Base-by-base conservation (phyloP, 2,888 invertebrate genomes). In the Drosophila nr. perissopoda region DNA sequence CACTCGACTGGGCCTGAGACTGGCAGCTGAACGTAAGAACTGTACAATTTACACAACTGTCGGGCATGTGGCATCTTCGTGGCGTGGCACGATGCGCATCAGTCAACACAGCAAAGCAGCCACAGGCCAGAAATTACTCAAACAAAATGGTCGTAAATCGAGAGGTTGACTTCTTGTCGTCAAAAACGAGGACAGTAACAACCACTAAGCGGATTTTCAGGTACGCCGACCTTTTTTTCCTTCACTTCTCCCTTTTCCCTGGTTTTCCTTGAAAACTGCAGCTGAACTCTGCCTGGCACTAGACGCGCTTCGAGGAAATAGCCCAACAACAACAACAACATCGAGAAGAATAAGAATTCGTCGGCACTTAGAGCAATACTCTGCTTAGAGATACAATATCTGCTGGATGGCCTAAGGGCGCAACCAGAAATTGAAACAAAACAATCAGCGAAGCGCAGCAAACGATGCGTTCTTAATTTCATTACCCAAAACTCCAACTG, bases 121-220 rank as follows among this genome's bases (percentile, higher is more conserved):
- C 61, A 42, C 76, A 77, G 65, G 64, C 16, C 69, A 81, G 78
- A 82, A 91, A 90, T 91, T 83, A 90, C 81, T 91, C 91, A 91
- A 90, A 90, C 88, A 90, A 91, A 91, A 91, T 90, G 91, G 90
- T 91, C 91, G 90, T 91, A 91, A 91, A 91, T 91, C 90, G 91
- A 89, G 87, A 91, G 82, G 90, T 86, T 91, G 91, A 91, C 91
- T 91, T 91, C 88, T 91, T 89, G 90, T 90, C 91, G 90, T 91
- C 87, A 86, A 80, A 76, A 79, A 73, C 52, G 76, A 74, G 85
- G 87, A 84, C 87, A 74, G 73, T 73, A 84, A 83, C 83, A 81
- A 87, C 85, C 85, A 86, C 85, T 85, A 76, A 78, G 83, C 80
- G 76, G 82, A 78, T 80, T 82, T 81, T 85, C 85, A 86, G 85